Percentiles rank a stretch among this genome's conserved stretches.
These are phyloP conservation scores for Candoia aspera DNA, from an alignment of 2,113 vertebrate genomes.

Conservation along the genomic window DNA sequence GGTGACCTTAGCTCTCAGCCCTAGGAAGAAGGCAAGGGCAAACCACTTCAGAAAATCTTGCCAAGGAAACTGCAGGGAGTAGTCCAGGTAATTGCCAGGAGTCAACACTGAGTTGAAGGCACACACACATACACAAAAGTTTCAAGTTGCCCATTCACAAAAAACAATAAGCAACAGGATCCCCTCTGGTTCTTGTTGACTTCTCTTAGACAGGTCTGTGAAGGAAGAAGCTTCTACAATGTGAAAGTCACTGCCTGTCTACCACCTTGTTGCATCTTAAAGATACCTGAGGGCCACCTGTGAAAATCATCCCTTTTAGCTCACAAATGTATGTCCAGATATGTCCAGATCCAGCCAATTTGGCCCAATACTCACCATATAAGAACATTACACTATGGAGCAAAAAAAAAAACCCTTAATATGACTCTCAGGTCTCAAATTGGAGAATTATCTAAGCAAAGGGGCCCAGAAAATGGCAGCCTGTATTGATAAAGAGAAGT, in stretches of 20 bases:
- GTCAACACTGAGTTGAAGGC: background rate
- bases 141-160: background rate
- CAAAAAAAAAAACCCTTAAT: background rate
- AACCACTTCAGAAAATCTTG: background rate
- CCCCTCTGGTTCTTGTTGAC: background rate
- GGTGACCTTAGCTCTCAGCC: background rate
- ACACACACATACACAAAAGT: background rate
- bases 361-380: background rate
- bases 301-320: background rate
- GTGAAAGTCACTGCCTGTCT: background rate
- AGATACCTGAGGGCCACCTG: background rate
- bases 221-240: background rate
- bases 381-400: background rate
- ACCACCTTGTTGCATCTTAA: background rate
- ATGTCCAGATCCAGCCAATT: background rate
- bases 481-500: background rate
- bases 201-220: background rate
- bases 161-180: background rate
- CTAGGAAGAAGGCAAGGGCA: background rate
- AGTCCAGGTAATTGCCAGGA: background rate
- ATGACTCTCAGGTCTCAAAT: background rate
- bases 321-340: background rate
- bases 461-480: background rate
- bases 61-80: background rate
- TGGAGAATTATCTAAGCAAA: background rate